Evolutionary conservation across 2,797 vertebrate genomes (phyloP).

Genomic region (Enteromius viviparus): DNA sequence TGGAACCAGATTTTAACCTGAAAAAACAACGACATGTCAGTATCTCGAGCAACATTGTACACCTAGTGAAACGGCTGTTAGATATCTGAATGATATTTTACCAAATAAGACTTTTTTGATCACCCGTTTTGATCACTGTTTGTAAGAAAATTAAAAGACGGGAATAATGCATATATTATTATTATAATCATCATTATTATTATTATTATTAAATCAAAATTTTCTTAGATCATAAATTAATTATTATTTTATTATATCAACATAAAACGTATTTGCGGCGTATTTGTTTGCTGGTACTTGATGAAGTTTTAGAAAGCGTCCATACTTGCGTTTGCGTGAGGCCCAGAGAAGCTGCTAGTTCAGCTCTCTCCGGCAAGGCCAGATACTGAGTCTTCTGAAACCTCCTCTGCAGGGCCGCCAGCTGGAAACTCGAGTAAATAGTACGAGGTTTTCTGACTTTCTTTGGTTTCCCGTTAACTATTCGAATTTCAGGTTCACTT

Average conservation of each 20-base stretch:
- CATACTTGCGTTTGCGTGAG: constrained; percentile 96
- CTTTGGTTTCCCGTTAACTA: constrained; percentile 98
- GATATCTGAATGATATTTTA: neutral
- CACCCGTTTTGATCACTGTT: neutral
- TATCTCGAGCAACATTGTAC: neutral
- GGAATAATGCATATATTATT: neutral
- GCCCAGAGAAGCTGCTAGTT: constrained; percentile 94
- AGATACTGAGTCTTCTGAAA: constrained; percentile 98
- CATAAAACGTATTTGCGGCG: no score
- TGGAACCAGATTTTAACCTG: constrained; percentile 99
- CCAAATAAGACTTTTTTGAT: neutral
- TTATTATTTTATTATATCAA: neutral
- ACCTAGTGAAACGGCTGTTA: neutral
- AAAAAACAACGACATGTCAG: neutral
- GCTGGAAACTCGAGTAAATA: constrained; percentile 98
- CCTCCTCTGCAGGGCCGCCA: constrained; percentile 93
- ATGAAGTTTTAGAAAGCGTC: neutral
- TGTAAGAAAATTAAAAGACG: neutral
- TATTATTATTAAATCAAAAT: no score
- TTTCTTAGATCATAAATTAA: neutral
- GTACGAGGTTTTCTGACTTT: constrained; percentile 97
- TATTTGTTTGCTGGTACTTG: neutral
- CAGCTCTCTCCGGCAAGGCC: constrained; percentile 93
- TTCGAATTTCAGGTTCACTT: constrained; percentile 93
- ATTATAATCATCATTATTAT: neutral